A percentile compares a stretch with the other conserved stretches of the same genome.
These are phyloP conservation scores for Cyprinella venusta DNA, from an alignment of 2,797 vertebrate species.

Conservation along the genomic window DNA sequence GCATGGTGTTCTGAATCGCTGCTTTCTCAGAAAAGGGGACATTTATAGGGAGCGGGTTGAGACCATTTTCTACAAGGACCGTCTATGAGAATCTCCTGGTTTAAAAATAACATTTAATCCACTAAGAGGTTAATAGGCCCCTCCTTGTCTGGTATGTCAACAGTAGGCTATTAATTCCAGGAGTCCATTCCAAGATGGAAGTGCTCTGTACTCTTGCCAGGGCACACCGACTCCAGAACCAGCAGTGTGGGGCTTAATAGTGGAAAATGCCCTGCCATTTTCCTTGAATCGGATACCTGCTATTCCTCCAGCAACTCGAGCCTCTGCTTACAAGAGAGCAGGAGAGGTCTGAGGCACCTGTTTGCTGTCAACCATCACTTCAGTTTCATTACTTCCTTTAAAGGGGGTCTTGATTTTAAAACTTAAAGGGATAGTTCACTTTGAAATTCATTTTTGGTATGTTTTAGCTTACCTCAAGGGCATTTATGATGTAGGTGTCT, in stretches of 20 bases:
- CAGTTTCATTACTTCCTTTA: slow-evolving; percentile 38
- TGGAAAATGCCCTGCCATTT: slow-evolving; percentile 56
- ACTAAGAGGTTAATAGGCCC: slow-evolving; percentile 61
- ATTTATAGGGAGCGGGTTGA: neutral
- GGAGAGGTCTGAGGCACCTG: slow-evolving; percentile 57
- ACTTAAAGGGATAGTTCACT: neutral
- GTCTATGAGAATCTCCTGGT: slow-evolving; percentile 41
- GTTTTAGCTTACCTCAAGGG: too few species aligned
- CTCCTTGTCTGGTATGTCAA: slow-evolving; percentile 54
- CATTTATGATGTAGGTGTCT: too few species aligned
- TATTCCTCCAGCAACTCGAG: slow-evolving; percentile 57
- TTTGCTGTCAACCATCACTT: slow-evolving; percentile 57
- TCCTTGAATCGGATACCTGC: slow-evolving; percentile 57
- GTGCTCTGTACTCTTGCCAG: slow-evolving; percentile 47
- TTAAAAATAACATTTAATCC: slow-evolving; percentile 65
- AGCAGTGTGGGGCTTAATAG: slow-evolving; percentile 56
- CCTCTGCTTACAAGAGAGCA: slow-evolving; percentile 45
- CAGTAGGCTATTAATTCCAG: slow-evolving; percentile 63
- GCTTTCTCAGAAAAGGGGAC: slow-evolving; percentile 14
- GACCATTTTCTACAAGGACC: neutral
- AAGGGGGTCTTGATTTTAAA: slow-evolving; percentile 12
- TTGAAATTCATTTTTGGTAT: too few species aligned
- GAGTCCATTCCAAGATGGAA: slow-evolving; percentile 50
- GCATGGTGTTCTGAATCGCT: neutral
- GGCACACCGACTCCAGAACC: slow-evolving; percentile 39